Evolutionary conservation across 2,113 vertebrate species (phyloP).

Genomic region (Chaetops frenatus): DNA sequence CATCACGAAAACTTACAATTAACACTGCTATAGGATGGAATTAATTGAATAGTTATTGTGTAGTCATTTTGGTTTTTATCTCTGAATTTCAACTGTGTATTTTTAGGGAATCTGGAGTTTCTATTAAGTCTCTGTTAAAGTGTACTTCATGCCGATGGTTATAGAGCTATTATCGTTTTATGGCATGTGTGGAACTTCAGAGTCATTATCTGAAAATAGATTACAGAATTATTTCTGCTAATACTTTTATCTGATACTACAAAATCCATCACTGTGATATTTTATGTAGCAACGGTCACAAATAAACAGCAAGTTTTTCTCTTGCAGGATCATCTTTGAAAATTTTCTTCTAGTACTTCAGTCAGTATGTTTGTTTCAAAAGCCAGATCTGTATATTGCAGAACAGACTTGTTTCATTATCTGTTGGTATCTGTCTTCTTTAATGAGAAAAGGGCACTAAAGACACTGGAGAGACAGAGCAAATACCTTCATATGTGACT

Average conservation of each 20-base stretch:
- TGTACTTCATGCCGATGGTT: neutral
- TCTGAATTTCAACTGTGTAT: neutral
- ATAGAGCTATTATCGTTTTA: neutral
- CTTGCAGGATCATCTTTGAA: neutral
- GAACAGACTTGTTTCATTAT: neutral
- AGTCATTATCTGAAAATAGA: neutral
- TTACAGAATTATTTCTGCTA: neutral
- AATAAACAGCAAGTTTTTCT: neutral
- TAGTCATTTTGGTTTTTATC: neutral
- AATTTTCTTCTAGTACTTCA: neutral
- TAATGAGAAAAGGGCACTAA: slow-evolving; percentile 18
- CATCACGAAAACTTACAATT: neutral
- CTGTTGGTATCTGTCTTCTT: slow-evolving; percentile 30
- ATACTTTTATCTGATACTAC: neutral
- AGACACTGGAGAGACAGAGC: neutral
- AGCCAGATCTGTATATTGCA: neutral
- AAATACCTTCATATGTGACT: slow-evolving; percentile 12
- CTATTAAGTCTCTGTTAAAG: neutral
- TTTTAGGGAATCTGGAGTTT: neutral
- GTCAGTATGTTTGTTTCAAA: neutral
- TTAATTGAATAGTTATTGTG: neutral
- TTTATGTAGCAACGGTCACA: neutral
- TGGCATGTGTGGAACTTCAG: neutral
- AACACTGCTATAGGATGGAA: neutral
- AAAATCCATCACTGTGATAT: neutral